Conservation (phyloP, 1,140 invertebrate genomes). For the Notospermus geniculatus region DNA sequence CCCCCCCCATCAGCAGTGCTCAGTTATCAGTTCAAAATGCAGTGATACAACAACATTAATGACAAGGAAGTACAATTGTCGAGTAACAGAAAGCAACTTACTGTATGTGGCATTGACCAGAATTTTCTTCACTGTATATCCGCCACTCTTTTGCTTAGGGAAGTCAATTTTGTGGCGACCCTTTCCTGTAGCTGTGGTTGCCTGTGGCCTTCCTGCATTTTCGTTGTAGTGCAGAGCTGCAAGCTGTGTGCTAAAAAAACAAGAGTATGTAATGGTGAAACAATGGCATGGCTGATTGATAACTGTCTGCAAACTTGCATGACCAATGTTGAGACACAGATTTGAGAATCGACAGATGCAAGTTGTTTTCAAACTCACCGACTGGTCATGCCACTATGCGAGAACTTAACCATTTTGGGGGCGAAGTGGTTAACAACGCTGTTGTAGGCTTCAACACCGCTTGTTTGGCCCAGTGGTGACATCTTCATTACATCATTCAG, state of each 20-base stretch:
- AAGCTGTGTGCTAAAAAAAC: conserved; percentile 16
- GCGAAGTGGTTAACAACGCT: conserved; percentile 26
- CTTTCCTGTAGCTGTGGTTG: conserved; percentile 10
- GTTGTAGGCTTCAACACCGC: conserved; percentile 23
- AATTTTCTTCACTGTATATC: too few species aligned
- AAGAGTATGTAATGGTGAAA: not conserved
- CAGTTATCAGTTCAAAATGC: too few species aligned
- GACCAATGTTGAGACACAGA: too few species aligned
- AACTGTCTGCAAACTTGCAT: too few species aligned
- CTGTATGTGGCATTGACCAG: too few species aligned
- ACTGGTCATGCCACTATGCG: conserved; percentile 22
- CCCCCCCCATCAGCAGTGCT: too few species aligned
- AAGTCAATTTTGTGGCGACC: conserved; percentile 10
- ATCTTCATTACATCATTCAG: too few species aligned
- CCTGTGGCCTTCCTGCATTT: conserved; percentile 19
- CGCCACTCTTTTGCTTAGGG: conserved; percentile 17
- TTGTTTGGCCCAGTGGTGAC: not conserved
- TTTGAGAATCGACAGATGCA: too few species aligned
- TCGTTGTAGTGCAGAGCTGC: conserved; percentile 30
- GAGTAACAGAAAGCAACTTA: too few species aligned
- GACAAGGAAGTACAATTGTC: too few species aligned
- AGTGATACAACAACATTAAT: too few species aligned
- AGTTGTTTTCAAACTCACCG: conserved; percentile 11
- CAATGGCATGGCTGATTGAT: too few species aligned
- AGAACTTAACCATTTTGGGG: conserved; percentile 25